These are phyloP conservation scores for Spinus olivaceus DNA, from an alignment of 2,797 vertebrate species.

Conservation along the genomic window DNA sequence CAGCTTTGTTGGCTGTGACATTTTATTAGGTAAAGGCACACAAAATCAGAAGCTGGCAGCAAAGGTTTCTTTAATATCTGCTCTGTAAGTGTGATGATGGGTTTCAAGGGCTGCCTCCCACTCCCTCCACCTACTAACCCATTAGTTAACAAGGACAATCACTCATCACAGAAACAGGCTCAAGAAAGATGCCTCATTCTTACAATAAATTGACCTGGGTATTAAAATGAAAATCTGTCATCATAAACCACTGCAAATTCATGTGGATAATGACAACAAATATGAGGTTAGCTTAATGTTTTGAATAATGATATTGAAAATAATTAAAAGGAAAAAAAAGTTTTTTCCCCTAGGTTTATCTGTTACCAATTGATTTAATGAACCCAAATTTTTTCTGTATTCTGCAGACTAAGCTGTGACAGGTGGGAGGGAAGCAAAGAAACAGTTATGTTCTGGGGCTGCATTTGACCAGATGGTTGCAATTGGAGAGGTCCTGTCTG, in stretches of 20 bases:
- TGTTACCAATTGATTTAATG: neutral
- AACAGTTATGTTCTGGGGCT: neutral
- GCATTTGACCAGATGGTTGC: neutral
- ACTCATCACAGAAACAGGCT: neutral
- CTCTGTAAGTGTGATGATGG: neutral
- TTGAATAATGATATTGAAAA: neutral
- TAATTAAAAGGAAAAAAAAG: accelerated
- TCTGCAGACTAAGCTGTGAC: neutral
- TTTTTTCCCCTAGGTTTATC: neutral
- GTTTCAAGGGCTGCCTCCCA: neutral
- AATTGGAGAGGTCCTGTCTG: neutral
- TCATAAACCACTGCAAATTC: neutral
- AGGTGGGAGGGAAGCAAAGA: neutral
- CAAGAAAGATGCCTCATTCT: neutral
- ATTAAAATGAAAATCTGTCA: constrained; percentile 18
- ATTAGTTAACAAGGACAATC: neutral
- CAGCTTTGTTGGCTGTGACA: neutral
- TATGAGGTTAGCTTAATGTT: neutral
- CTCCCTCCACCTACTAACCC: neutral
- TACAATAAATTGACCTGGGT: neutral
- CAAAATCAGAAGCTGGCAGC: neutral
- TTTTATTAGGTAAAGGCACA: neutral
- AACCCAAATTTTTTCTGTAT: accelerated
- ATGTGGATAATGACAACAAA: neutral
- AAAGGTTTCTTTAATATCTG: neutral